Evolutionary conservation across 2,888 invertebrate species (phyloP).

Genomic region (Cyclophora punctaria): DNA sequence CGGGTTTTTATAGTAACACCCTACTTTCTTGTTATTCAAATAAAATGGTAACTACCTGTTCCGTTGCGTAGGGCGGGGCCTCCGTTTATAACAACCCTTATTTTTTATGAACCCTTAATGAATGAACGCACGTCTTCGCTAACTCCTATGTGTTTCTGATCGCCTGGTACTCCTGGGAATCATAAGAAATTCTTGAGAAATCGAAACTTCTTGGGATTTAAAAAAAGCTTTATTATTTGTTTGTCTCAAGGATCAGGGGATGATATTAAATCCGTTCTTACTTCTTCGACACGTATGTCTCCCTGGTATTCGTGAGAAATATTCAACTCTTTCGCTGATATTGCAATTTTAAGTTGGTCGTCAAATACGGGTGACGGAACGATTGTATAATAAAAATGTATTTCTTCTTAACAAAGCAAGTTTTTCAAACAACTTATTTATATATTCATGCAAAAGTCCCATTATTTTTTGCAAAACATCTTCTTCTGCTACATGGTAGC

Average conservation of each 20-base stretch:
- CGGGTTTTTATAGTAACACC: too few relatives aligned
- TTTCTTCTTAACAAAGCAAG: too few relatives aligned
- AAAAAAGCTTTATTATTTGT: too few relatives aligned
- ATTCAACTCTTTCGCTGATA: not conserved
- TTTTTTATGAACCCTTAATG: not conserved
- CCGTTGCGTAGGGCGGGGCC: not conserved
- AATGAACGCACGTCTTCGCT: not conserved
- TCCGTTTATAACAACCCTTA: not conserved
- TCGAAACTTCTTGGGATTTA: not conserved
- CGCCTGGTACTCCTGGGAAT: constrained; percentile 10
- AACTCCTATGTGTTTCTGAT: not conserved
- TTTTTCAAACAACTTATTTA: too few relatives aligned
- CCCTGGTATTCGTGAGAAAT: not conserved
- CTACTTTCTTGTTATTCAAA: too few relatives aligned
- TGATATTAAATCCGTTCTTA: not conserved
- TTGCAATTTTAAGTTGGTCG: not conserved
- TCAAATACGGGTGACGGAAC: too few relatives aligned
- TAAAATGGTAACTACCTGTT: not conserved
- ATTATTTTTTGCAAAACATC: not conserved
- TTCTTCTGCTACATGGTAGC: constrained; percentile 10
- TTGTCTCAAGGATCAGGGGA: too few relatives aligned
- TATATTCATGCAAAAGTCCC: too few relatives aligned
- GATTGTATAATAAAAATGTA: too few relatives aligned
- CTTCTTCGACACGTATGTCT: not conserved
- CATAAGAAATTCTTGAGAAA: constrained; percentile 9